Percentiles rank a stretch among this genome's conserved stretches.
phyloP scores from a whole-genome alignment of 2,797 vertebrate genomes.

The Lophius americanus region DNA sequence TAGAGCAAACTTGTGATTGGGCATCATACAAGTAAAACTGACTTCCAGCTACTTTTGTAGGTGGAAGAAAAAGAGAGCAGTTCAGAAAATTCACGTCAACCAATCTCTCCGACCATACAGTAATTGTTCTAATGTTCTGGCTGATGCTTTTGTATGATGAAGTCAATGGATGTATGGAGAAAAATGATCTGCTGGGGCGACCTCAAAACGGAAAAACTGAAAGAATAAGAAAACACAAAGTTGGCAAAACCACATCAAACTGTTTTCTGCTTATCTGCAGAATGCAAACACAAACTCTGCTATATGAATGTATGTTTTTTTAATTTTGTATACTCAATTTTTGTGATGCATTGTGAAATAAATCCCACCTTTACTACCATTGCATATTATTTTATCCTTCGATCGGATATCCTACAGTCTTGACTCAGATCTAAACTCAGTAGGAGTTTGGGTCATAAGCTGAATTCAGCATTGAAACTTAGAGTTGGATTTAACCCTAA shows the following conservation, averaged over 20 bases:
- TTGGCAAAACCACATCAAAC: conserved; percentile 17
- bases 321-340: conserved; percentile 37
- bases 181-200: too few relatives aligned
- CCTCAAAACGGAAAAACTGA: too few relatives aligned
- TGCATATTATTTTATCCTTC: conserved; percentile 54
- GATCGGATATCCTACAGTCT: conserved; percentile 43
- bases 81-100: neutral
- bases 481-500: conserved; percentile 38
- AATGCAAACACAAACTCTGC: conserved; percentile 7
- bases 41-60: too few relatives aligned
- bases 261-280: conserved; percentile 12
- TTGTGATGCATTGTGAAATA: conserved; percentile 25
- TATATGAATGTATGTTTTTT: conserved; percentile 46
- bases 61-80: too few relatives aligned
- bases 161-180: neutral
- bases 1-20: too few relatives aligned
- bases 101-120: neutral
- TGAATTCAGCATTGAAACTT: conserved; percentile 33
- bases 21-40: too few relatives aligned
- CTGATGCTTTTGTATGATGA: neutral
- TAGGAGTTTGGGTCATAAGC: conserved; percentile 40
- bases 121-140: neutral
- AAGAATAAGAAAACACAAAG: neutral
- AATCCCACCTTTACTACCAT: conserved; percentile 37
- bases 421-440: conserved; percentile 39